Base-by-base conservation (phyloP, 2,797 vertebrate species). In the Cyclura pinguis region DNA sequence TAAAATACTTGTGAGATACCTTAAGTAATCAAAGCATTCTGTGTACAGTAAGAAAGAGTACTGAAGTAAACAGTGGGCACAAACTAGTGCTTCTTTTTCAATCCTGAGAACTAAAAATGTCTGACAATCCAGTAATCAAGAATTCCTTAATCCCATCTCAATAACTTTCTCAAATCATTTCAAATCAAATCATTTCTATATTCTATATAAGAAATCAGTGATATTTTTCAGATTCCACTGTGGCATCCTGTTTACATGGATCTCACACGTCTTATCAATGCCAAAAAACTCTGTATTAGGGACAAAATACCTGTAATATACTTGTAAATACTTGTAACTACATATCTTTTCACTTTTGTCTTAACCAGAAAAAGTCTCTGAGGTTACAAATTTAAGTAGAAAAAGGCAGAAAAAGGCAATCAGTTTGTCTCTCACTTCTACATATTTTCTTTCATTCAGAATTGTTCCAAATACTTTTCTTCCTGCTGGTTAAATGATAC, bases 121-220 rank as follows among this genome's bases (percentile, higher is more conserved):
- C 42, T 24, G 32, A 42, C 55, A 42, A 82, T 42, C 35, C 50
- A 78, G 50, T 47, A 67, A 64, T 29, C 32, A 67, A 22, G 52
- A n/a, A 35, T 84, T 64, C 13, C 47, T 76, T 89, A 76, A 77
- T 27, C 32, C 76, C 14, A 74, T 90, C 32, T 74, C 78, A 80
- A 24, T 74, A 84, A 62, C 6, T 13, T 82, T 88, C 64, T 69
- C 52, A 72, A 72, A 72, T 27, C 27, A 80, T 4, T 73, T 62
- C 22, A 42, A 42, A 42, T 55, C 52, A 72, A 72, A 72, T 27
- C 27, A 80, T 4, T 73, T 62, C 22, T 81, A 59, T 57, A 20
- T 74, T 81, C 35, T 20, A 42, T 38, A 57, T 76, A 6, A 57
- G 83, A 47, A 90, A 86, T 57, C 42, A 55, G 22, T 22, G 59